Base-by-base conservation (phyloP, 1,140 invertebrate genomes). In the Trissolcus basalis region DNA sequence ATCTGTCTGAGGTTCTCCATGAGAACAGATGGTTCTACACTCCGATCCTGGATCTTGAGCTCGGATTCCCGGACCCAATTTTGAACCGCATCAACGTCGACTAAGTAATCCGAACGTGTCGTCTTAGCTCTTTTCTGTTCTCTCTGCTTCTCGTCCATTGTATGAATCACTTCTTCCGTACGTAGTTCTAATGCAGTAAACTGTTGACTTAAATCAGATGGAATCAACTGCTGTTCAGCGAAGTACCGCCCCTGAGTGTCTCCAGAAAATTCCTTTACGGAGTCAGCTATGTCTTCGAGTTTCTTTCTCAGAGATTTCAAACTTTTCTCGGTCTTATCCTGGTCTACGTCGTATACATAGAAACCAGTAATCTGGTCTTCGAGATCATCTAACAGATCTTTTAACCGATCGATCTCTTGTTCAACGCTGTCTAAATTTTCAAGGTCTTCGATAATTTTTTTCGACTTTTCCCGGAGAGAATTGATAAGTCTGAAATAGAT, bases 41-140 rank as follows among this genome's bases (percentile, higher is more conserved):
- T 92, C 51, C 94, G 90, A 80, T 96, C 94, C 81, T 96, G 92
- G 10, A 96, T 91, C 74, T 94, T 94, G 11, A 94, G 87, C 83
- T 97, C 95, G 0, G 95, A 93, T 45, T 93, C 90, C 39, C 93
- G 91, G 33, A 97, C 90, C 96, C 96, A 97, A 15, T 90, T 89
- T 77, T 95, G 94, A 0, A 97, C 90, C 59, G 92, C 92, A 69
- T 96, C 95, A 6, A 96, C 92, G 75, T 95, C 95, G 12, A 89
- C 87, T 7, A 92, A 83, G 84, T 96, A 97, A 60, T 97, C 95
- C 14, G 91, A 91, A 13, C 95, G 90, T 51, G 93, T 91, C 12
- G 95, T 95, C 77, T 92, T 91, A 6, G 95, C 96, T 48, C 94
- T 91, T 82, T 96, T 96, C 84, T 94, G 93, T 84, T 96, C 95